Percentiles rank a stretch among this genome's conserved stretches.
These are phyloP conservation scores for Eilema sororculum DNA, from an alignment of 2,888 invertebrate genomes.

Conservation along the genomic window DNA sequence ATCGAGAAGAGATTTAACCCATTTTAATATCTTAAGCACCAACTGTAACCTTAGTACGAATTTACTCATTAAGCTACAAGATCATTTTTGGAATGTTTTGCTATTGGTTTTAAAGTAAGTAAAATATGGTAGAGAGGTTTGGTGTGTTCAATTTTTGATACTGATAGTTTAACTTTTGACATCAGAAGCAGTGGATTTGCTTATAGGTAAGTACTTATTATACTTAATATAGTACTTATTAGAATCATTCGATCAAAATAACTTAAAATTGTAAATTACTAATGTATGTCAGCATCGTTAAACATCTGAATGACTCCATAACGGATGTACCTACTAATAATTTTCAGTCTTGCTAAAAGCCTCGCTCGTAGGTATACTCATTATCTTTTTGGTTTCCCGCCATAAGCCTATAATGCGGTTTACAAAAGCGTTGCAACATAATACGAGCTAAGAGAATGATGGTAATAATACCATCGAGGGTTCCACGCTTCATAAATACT, in stretches of 20 bases:
- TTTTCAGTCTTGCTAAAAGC: slow-evolving; percentile 19
- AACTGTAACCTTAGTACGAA: too few species aligned
- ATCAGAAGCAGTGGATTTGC: not conserved
- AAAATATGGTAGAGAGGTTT: too few species aligned
- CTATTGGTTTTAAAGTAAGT: too few species aligned
- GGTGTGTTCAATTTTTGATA: not conserved
- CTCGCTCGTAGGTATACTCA: slow-evolving; percentile 22
- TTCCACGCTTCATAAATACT: slow-evolving; percentile 52
- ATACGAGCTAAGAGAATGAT: slow-evolving; percentile 57
- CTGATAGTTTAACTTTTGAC: not conserved
- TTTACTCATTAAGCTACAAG: too few species aligned
- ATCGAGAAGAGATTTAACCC: too few species aligned
- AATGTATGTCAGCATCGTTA: not conserved
- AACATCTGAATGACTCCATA: not conserved
- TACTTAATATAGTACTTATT: too few species aligned
- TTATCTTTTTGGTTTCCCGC: slow-evolving; percentile 35
- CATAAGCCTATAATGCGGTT: slow-evolving; percentile 54
- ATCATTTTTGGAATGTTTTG: too few species aligned
- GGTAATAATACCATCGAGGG: slow-evolving; percentile 55
- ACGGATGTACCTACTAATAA: slow-evolving; percentile 12
- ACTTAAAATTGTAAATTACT: not conserved
- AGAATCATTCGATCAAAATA: not conserved
- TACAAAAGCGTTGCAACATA: slow-evolving; percentile 56
- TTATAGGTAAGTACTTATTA: too few species aligned
- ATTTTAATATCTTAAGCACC: too few species aligned